phyloP scores from a whole-genome alignment of 2,113 vertebrate genomes.

The Pungitius pungitius region DNA sequence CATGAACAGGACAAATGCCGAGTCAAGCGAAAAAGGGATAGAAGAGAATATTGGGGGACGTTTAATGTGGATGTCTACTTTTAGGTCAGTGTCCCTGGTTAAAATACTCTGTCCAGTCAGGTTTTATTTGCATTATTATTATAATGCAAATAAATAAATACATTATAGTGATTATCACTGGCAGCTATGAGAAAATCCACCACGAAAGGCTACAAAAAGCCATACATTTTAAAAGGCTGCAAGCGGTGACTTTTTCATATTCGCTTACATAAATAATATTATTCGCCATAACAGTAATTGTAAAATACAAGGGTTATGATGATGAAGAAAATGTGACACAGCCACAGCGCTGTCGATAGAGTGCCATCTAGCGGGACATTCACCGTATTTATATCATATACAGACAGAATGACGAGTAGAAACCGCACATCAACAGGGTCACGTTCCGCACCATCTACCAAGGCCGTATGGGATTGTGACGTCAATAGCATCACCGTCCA shows the following conservation, averaged over 20 bases:
- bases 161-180: no score
- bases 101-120: neutral
- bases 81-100: neutral
- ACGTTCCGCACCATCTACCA: neutral
- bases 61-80: neutral
- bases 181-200: neutral
- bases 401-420: neutral
- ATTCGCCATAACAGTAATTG: neutral
- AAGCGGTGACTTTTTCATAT: neutral
- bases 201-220: neutral
- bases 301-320: neutral
- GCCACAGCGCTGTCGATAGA: neutral
- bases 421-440: neutral
- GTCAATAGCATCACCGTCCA: neutral
- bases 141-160: no score
- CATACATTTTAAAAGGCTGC: neutral
- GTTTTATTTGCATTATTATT: neutral
- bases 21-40: neutral
- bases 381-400: no score
- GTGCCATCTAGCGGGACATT: conserved; percentile 53
- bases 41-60: neutral
- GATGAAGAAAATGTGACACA: neutral
- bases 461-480: conserved; percentile 8
- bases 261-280: neutral
- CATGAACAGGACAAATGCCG: neutral